Evolutionary conservation across 37 sponge, comb jelly and placozoan species (phyloP).

Genomic region (Theonella swinhoei): DNA sequence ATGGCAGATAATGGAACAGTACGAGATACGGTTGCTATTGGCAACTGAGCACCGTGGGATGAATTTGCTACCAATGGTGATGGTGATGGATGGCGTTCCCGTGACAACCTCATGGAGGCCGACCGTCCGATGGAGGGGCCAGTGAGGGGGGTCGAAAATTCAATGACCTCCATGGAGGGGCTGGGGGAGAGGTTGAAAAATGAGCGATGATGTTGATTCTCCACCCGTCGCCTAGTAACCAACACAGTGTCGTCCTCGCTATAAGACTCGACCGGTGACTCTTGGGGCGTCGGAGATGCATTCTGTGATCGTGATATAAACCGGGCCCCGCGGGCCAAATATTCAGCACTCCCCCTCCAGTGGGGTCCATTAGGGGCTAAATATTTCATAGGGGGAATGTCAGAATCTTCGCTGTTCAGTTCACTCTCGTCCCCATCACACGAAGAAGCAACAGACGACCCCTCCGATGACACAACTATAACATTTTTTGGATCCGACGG

Average conservation of each 20-base stretch:
- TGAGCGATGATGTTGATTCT: not conserved
- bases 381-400: not conserved
- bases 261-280: not conserved
- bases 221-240: not conserved
- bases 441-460: not conserved
- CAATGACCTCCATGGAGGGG: slow-evolving; percentile 1
- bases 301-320: not conserved
- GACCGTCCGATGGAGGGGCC: not conserved
- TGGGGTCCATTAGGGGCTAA: not conserved
- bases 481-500: not conserved
- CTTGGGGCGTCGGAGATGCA: not conserved
- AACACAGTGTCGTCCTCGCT: not conserved
- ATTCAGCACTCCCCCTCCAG: not conserved
- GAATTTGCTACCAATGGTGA: not conserved
- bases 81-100: not conserved
- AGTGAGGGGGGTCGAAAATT: not conserved
- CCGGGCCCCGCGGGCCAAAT: not conserved
- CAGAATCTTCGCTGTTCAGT: not conserved
- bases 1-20: slow-evolving; percentile 17
- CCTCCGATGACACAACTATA: not conserved
- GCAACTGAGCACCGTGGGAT: not conserved
- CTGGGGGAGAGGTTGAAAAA: not conserved
- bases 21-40: not conserved
- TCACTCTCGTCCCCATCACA: slow-evolving; percentile 1
- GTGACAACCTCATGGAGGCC: not conserved